Base-by-base conservation (phyloP, 2,888 invertebrate genomes). In the Azorinus chamasolen region DNA sequence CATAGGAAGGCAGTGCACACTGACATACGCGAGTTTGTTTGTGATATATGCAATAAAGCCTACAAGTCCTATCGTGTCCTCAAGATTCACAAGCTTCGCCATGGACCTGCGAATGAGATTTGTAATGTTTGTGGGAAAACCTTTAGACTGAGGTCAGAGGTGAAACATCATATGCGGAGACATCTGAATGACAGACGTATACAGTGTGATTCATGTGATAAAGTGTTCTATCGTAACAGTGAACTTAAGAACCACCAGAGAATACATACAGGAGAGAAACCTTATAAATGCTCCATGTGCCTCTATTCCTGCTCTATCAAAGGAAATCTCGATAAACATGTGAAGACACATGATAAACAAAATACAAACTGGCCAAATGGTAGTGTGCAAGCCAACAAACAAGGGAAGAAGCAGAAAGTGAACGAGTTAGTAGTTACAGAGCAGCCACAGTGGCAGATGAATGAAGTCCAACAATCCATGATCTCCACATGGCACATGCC, bases 81-180 rank as follows among this genome's bases (percentile, higher is more conserved):
- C 32, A 83, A 85, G 8, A 83, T 86, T 1, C 90, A 90, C 63
- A 62, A 65, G 25, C 72, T 86, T 12, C 73, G 88, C 2, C 89
- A 89, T 73, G 64, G 65, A 0, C 73, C 79, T 18, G 73, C 79
- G 2, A 69, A 79, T 25, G 79, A 79, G 32, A 79, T 79, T 27
- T 90, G 90, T 62, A 58, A 61, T 6, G 58, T 77, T 16, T 90
- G 90, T 74, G 85, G 83, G 0, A 90, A 90, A 64, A 72, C 82
- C 8, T 90, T 90, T 70, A 88, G 89, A 76, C 43, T 79, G 3
- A n/a, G 74, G 39, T 70, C 84, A 45, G 83, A 79, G 39, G 79
- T 79, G 12, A 79, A 73, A 18, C 73, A 74, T 45, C 79, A 79
- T 53, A 74, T 79, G 74, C 45, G 79, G 12, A 27, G 79, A 10